Evolutionary conservation across 2,888 invertebrate genomes (phyloP), one percentile per base, ranked within the genome.

Genomic region (Yponomeuta malinellus): DNA sequence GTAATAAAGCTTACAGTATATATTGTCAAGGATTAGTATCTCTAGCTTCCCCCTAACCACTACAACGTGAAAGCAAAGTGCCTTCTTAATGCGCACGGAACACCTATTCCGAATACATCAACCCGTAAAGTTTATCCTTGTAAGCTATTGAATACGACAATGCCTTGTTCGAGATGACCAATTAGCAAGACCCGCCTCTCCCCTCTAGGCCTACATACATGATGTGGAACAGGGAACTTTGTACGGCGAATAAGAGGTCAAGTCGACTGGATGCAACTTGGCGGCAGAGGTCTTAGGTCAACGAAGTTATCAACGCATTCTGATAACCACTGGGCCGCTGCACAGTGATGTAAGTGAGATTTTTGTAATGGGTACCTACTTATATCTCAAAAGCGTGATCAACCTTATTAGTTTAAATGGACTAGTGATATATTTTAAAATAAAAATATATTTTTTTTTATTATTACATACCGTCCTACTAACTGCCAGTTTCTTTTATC

Each of bases 301-400:
- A 86, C 66, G 79, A 73, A 76, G 78, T 81, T 88, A 88, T 84
- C 88, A 75, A 79, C 85, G 81, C 82, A n/a, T 69, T 72, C 71
- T 76, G 87, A 87, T 86, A 87, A 85, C 52, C 52, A 59, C 12
- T 48, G 43, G 23, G 72, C 68, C 63, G 63, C 33, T 10, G 71
- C 15, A 59, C 74, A 84, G 71, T 71, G 76, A 72, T 59, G 74
- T 80, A 84, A 79, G 77, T 80, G 2, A 0, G 15, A 74, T 74
- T 73, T 72, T 12, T 10, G 48, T 59, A 69, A 70, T 71, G 73
- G 63, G 8, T 15, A 59, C n/a, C n/a, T n/a, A n/a, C 15, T 33
- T 33, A 33, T 0, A 9, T 52, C 37, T 4, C 37, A 5, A 4
- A 37, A 5, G 37, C 5, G 37, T 37, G 5, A 37, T 37, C 37